Conservation (phyloP, 2,113 vertebrate species). For the Sebastes schlegelii region DNA sequence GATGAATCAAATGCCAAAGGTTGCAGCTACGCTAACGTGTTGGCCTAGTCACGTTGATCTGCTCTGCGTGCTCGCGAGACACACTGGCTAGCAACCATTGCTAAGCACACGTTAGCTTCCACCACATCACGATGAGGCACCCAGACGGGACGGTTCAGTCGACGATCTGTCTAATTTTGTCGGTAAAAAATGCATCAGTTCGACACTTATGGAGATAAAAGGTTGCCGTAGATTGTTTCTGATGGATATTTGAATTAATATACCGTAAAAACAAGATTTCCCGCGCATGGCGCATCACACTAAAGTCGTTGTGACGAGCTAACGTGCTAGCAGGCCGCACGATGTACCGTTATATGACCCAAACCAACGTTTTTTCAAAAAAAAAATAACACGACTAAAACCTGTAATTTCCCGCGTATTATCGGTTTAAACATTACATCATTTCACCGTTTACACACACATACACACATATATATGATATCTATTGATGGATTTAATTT, state of each 20-base stretch:
- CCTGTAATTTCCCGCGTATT: fast-evolving
- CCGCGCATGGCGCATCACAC: slow-evolving; percentile 69
- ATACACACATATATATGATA: not conserved
- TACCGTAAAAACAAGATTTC: slow-evolving; percentile 58
- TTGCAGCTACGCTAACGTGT: too few species aligned
- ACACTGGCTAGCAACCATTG: too few species aligned
- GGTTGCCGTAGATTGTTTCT: not conserved
- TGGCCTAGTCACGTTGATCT: too few species aligned
- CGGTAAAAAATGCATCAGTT: too few species aligned
- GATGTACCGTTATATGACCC: slow-evolving; percentile 28
- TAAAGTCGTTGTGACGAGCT: slow-evolving; percentile 70
- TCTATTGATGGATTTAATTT: not conserved
- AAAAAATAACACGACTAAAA: not conserved
- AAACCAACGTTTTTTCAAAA: slow-evolving; percentile 14
- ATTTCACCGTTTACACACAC: not conserved
- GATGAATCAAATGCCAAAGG: too few species aligned
- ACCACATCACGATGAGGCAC: too few species aligned
- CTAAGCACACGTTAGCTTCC: too few species aligned
- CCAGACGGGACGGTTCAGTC: too few species aligned
- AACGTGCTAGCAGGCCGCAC: slow-evolving; percentile 65
- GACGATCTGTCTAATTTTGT: too few species aligned
- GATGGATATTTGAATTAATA: not conserved
- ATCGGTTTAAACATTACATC: not conserved
- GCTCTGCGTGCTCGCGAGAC: too few species aligned
- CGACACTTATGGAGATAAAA: too few species aligned